Evolutionary conservation across 2,797 vertebrate genomes (phyloP).

Genomic region (Leptatherina wallacei): DNA sequence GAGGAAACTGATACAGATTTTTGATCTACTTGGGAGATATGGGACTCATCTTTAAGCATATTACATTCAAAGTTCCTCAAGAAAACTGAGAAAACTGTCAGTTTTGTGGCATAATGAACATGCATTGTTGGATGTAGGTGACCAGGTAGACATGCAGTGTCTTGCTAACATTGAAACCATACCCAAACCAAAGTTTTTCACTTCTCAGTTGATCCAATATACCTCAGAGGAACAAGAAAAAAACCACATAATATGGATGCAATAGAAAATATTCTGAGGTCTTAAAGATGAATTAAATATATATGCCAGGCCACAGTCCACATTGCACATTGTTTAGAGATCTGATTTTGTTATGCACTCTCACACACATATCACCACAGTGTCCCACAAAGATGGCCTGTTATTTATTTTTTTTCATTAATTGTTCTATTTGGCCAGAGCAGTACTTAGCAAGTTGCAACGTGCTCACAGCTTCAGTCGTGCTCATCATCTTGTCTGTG

Average conservation of each 20-base stretch:
- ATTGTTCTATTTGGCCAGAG: conserved; percentile 59
- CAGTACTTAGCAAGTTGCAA: conserved; percentile 48
- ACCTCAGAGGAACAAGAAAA: background rate
- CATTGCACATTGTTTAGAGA: conserved; percentile 17
- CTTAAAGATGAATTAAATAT: background rate
- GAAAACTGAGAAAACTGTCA: background rate
- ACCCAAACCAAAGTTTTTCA: background rate
- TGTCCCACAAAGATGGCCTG: conserved; percentile 41
- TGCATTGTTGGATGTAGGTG: background rate
- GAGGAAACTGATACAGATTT: conserved; percentile 21
- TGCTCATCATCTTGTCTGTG: conserved; percentile 27
- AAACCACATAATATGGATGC: conserved; percentile 3
- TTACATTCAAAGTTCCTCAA: background rate
- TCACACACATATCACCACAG: conserved; percentile 18
- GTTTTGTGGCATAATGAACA: background rate
- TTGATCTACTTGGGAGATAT: conserved; percentile 50
- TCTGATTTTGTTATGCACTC: conserved; percentile 21
- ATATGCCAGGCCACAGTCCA: conserved; percentile 1
- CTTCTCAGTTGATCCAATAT: background rate
- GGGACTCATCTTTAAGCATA: conserved; percentile 31
- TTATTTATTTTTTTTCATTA: conserved; percentile 54
- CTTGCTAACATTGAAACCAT: background rate
- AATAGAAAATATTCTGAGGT: background rate
- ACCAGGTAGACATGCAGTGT: background rate
- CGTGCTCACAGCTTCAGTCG: conserved; percentile 37